Conservation (phyloP, 2,888 invertebrate genomes). For the Pomacea canaliculata region DNA sequence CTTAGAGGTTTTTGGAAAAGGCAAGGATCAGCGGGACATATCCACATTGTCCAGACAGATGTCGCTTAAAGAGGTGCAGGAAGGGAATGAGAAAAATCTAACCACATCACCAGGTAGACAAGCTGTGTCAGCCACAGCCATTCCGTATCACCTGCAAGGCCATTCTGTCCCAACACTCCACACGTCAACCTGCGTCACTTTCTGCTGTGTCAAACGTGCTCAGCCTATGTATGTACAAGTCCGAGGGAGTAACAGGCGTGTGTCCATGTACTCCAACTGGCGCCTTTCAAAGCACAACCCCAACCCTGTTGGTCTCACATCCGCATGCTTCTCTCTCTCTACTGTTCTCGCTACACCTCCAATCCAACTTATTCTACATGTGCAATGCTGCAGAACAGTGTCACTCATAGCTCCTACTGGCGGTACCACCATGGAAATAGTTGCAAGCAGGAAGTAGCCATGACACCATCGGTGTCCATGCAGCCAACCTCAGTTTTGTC, state of each 20-base stretch:
- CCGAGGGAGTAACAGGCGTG: conserved; percentile 77
- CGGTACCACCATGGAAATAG: conserved; percentile 51
- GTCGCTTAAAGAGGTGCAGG: not conserved
- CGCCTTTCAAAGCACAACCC: conserved; percentile 62
- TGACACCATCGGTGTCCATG: not conserved
- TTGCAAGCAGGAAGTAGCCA: not conserved
- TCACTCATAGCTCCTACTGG: conserved; percentile 71
- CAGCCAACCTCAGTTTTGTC: not conserved
- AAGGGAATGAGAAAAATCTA: not conserved
- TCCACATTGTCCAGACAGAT: not conserved
- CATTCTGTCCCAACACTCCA: conserved; percentile 60
- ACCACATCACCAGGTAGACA: conserved; percentile 8
- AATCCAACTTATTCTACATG: conserved; percentile 52
- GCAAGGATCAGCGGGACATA: not conserved
- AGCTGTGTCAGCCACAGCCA: conserved; percentile 14
- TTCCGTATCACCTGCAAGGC: conserved; percentile 38
- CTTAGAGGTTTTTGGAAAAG: not conserved
- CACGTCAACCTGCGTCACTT: conserved; percentile 74
- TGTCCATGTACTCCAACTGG: conserved; percentile 98
- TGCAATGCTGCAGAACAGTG: conserved; percentile 54
- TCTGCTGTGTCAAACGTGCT: conserved; percentile 91
- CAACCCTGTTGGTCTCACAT: conserved; percentile 78
- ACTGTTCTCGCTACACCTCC: conserved; percentile 42
- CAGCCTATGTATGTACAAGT: conserved; percentile 90
- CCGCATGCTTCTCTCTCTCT: conserved; percentile 67